Conservation (phyloP, 2,113 vertebrate species). For the Chamaea fasciata region DNA sequence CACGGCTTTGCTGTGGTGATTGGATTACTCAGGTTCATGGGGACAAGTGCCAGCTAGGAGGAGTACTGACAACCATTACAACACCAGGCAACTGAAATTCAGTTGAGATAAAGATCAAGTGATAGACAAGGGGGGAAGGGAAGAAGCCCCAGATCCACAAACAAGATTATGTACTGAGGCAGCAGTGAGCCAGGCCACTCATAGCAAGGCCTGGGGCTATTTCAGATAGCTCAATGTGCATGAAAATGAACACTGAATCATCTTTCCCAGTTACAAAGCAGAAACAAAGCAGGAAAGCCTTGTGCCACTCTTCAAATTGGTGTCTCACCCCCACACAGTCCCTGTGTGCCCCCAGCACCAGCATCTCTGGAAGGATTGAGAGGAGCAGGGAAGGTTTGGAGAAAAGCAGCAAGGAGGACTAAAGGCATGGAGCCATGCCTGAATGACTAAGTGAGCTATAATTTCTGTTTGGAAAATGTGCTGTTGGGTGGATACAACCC, state of each 20-base stretch:
- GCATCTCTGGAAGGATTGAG: neutral
- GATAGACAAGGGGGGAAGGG: neutral
- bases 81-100: neutral
- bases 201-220: neutral
- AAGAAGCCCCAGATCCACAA: neutral
- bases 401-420: neutral
- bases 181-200: neutral
- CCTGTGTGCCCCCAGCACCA: neutral
- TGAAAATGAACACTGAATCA: neutral
- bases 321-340: neutral
- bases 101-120: conserved; percentile 8
- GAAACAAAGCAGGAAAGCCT: neutral
- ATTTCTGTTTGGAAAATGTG: conserved; percentile 24
- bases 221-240: neutral
- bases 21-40: neutral
- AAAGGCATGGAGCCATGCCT: neutral
- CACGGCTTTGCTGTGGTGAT: neutral
- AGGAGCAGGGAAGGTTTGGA: neutral
- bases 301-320: neutral
- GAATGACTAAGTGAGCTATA: conserved; percentile 44
- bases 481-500: neutral
- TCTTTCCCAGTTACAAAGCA: neutral
- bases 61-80: neutral
- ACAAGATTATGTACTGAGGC: neutral
- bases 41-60: neutral